A percentile compares a stretch with the other conserved stretches of the same genome.
These are phyloP conservation scores for Tringa solitaria DNA, from an alignment of 2,113 vertebrate species.

Conservation along the genomic window DNA sequence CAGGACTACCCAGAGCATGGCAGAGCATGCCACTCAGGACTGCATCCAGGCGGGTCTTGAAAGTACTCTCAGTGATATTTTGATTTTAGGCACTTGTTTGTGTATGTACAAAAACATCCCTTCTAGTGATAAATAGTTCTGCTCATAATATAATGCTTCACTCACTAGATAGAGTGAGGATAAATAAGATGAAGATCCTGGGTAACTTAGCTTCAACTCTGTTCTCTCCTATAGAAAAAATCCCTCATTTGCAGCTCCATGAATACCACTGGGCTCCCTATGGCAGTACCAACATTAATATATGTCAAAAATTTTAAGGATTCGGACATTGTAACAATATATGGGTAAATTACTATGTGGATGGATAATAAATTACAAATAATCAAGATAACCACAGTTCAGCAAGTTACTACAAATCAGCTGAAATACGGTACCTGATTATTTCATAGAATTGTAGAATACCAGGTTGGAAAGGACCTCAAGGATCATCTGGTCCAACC, in stretches of 20 bases:
- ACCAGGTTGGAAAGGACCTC: background rate
- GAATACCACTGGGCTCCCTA: slow-evolving; percentile 10
- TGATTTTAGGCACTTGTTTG: slow-evolving; percentile 27
- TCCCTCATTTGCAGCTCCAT: background rate
- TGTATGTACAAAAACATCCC: slow-evolving; percentile 18
- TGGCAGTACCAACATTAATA: slow-evolving; percentile 7
- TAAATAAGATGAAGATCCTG: slow-evolving; percentile 7
- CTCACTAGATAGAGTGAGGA: background rate
- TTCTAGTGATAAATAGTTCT: slow-evolving; percentile 20
- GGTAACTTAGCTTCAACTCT: background rate
- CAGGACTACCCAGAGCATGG: no score
- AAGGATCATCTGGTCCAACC: background rate
- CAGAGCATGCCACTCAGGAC: no score
- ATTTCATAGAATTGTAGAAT: background rate
- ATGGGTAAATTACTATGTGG: background rate
- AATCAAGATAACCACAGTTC: background rate
- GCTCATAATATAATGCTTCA: background rate
- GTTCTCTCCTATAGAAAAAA: background rate
- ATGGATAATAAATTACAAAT: background rate
- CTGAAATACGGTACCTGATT: background rate
- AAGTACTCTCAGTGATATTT: slow-evolving; percentile 17
- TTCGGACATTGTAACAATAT: background rate
- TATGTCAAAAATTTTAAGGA: background rate
- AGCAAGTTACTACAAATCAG: background rate
- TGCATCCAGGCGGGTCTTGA: no score